These are phyloP conservation scores for Cataglyphis albicans DNA, from an alignment of 2,888 invertebrate species.

Conservation along the genomic window DNA sequence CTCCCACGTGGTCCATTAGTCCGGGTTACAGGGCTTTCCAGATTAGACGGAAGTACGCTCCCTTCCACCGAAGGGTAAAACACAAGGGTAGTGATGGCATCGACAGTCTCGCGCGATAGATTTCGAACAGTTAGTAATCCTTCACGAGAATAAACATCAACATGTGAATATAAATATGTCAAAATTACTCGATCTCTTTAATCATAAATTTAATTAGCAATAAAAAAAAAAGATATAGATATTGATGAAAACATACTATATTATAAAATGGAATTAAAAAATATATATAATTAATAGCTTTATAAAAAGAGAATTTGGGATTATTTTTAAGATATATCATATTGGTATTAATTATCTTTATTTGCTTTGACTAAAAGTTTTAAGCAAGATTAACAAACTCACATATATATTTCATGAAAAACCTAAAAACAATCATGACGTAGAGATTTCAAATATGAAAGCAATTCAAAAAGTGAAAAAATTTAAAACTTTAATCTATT, in stretches of 20 bases:
- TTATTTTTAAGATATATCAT: background rate
- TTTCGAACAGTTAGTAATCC: constrained; percentile 24
- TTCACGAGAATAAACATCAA: constrained; percentile 28
- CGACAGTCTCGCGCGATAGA: constrained; percentile 30
- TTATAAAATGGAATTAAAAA: background rate
- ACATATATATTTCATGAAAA: background rate
- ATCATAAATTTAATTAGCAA: background rate
- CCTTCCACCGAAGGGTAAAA: constrained; percentile 25
- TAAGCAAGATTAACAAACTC: background rate
- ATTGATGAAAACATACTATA: background rate
- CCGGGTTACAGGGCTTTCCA: constrained; percentile 65
- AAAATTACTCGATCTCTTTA: background rate
- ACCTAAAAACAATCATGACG: background rate
- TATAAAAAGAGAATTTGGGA: background rate
- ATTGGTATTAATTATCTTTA: background rate
- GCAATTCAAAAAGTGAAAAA: background rate
- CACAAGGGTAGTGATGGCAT: constrained; percentile 4
- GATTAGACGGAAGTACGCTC: constrained; percentile 66
- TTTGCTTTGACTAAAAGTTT: background rate
- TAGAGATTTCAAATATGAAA: background rate
- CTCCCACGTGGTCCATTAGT: constrained; percentile 72
- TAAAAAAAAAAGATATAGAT: background rate
- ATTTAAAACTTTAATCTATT: background rate
- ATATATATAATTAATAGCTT: background rate
- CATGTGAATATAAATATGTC: background rate